Conservation (phyloP, 2,113 vertebrate genomes). For the Coregonus clupeaformis region DNA sequence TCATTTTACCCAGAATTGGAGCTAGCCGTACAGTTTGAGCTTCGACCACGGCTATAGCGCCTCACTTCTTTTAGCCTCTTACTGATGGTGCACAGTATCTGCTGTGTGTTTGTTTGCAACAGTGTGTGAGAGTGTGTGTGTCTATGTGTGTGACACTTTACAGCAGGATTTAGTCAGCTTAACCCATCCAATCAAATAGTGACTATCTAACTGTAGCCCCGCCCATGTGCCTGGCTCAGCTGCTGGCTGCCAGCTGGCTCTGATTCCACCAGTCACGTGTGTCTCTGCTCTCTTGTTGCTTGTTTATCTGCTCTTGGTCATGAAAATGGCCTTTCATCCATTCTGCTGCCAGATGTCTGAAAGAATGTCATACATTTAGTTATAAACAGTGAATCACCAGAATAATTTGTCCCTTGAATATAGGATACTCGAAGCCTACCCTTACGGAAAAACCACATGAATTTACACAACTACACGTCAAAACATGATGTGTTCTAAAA, state of each 20-base stretch:
- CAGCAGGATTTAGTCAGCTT: not conserved
- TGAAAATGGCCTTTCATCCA: not conserved
- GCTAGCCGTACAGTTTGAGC: not conserved
- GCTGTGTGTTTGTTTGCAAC: not conserved
- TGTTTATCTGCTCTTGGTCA: not conserved
- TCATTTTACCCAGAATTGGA: not conserved
- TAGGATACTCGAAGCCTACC: not conserved
- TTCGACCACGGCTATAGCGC: not conserved
- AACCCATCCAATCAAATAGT: conserved; percentile 10
- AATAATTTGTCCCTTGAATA: not conserved
- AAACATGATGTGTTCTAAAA: too few species aligned
- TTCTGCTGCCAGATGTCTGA: not conserved
- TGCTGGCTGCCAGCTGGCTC: not conserved
- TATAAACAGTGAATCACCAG: conserved; percentile 25
- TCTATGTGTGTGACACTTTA: not conserved
- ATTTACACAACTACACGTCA: too few species aligned
- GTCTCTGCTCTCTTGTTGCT: not conserved
- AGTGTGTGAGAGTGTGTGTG: not conserved
- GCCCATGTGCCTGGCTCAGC: not conserved
- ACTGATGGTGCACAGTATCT: not conserved
- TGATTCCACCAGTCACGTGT: not conserved
- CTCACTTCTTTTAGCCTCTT: not conserved
- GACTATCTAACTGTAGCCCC: not conserved
- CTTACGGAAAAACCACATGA: too few species aligned
- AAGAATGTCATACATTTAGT: conserved; percentile 10